Evolutionary conservation across 2,888 invertebrate genomes (phyloP).

Genomic region (Stenoptilia bipunctidactyla): DNA sequence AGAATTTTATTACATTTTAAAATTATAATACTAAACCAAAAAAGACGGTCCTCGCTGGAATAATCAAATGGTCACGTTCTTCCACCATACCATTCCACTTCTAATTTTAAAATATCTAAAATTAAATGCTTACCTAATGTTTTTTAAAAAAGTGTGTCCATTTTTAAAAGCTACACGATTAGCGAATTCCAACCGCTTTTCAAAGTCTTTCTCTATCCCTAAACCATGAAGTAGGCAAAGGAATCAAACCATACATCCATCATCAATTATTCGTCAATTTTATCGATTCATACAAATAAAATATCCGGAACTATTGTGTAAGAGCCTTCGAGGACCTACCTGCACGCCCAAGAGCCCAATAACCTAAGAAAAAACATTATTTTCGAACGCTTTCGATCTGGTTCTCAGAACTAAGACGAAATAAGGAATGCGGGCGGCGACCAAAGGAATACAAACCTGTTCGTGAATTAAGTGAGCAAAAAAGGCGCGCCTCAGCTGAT

Average conservation of each 20-base stretch:
- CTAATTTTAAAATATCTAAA: too few species aligned
- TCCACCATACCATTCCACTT: too few species aligned
- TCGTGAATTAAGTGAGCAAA: constrained; percentile 16
- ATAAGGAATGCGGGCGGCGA: constrained; percentile 16
- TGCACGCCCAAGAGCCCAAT: constrained; percentile 4
- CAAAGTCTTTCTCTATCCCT: too few species aligned
- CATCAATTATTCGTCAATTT: constrained; percentile 1
- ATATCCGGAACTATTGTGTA: constrained; percentile 7
- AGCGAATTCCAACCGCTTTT: too few species aligned
- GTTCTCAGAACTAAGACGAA: constrained; percentile 1
- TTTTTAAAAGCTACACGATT: too few species aligned
- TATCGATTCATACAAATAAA: background rate
- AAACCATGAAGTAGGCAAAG: too few species aligned
- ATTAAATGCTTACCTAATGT: too few species aligned
- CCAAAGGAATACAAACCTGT: constrained; percentile 13
- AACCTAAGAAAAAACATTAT: background rate
- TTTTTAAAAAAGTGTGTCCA: too few species aligned
- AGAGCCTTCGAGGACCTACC: constrained; percentile 7
- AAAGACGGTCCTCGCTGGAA: too few species aligned
- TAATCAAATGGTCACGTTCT: too few species aligned
- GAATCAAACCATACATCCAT: background rate
- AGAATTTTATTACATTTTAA: too few species aligned
- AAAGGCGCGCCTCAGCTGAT: constrained; percentile 23
- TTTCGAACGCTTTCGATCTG: background rate
- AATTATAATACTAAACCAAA: too few species aligned